Evolutionary conservation across 1,140 invertebrate genomes (phyloP), one percentile per base, ranked within the genome.

Genomic region (Scylla paramamosain): DNA sequence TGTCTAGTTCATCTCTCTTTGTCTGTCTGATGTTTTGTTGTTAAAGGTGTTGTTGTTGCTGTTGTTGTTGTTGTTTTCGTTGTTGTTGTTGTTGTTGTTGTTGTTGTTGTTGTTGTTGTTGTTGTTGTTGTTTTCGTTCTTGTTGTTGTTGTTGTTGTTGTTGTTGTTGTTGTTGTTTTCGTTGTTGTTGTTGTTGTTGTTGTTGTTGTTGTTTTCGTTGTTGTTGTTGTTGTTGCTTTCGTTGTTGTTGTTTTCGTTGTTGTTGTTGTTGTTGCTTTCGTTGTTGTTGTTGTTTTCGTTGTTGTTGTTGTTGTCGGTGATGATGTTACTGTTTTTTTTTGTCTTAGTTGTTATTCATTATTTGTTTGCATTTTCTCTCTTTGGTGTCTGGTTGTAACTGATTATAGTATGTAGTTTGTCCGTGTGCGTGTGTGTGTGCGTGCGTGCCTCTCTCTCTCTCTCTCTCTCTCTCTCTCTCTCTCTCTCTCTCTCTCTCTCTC

Each of bases 401-500:
- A 39, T 39, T 6, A 39, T 39, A 39, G 6, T 87, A 8, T 87
- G 29, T 39, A 20, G 48, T 52, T 6, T 52, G 48, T 52, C 6
- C 14, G 48, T 52, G 48, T 52, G 48, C 14, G 48, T 52, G 48
- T 52, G 48, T 52, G 14, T 52, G 14, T 52, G n/a, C n/a, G n/a
- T n/a, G n/a, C n/a, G n/a, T n/a, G n/a, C n/a, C 0, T 77, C 67
- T 77, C 67, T 77, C 67, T 77, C 67, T 77, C 67, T 77, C 67
- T 77, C 67, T 77, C 67, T 77, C 67, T 77, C 67, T 77, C 67
- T 77, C 67, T 77, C 67, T 77, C 67, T 77, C 67, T 77, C 67
- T 77, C 67, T 77, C 67, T 77, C 67, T 77, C 67, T 77, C 67
- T 77, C 67, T 77, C 67, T 77, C 67, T 77, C 67, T 77, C 67